A percentile compares a stretch with the other conserved stretches of the same genome.
Conservation (phyloP, 1,140 invertebrate species). For the Battus philenor region DNA sequence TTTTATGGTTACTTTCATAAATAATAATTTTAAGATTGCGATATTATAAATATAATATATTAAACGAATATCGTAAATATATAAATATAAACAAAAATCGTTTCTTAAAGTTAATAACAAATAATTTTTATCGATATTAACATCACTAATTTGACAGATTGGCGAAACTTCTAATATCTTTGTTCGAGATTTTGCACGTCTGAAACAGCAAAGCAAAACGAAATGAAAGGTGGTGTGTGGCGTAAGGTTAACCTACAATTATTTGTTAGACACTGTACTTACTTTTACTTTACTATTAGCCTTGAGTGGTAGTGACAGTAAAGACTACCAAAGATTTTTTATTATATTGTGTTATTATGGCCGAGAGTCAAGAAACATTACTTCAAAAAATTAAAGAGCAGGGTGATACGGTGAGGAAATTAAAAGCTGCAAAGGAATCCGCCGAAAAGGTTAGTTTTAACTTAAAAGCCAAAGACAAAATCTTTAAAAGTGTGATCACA, state of each 20-base stretch:
- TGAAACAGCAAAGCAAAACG: constrained; percentile 18
- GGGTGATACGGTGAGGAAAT: constrained; percentile 86
- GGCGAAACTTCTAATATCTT: neutral
- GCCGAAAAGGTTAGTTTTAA: constrained; percentile 79
- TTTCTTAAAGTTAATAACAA: no score
- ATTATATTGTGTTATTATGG: constrained; percentile 34
- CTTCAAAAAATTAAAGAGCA: constrained; percentile 86
- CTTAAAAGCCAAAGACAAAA: no score
- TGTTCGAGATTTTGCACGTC: no score
- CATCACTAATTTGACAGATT: neutral
- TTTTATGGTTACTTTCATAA: no score
- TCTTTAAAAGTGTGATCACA: no score
- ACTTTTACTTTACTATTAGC: constrained; percentile 38
- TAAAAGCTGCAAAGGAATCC: constrained; percentile 87
- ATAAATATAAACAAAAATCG: no score
- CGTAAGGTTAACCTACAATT: constrained; percentile 52
- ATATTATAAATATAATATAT: neutral
- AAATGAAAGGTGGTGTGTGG: constrained; percentile 49
- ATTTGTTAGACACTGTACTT: constrained; percentile 32
- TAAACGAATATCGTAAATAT: neutral
- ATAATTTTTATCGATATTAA: neutral
- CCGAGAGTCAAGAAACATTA: constrained; percentile 70
- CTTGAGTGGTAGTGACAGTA: constrained; percentile 26
- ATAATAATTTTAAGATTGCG: neutral
- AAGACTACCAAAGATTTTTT: constrained; percentile 15